Base-by-base conservation (phyloP, 1,140 invertebrate species). In the Hylaeus anthracinus region DNA sequence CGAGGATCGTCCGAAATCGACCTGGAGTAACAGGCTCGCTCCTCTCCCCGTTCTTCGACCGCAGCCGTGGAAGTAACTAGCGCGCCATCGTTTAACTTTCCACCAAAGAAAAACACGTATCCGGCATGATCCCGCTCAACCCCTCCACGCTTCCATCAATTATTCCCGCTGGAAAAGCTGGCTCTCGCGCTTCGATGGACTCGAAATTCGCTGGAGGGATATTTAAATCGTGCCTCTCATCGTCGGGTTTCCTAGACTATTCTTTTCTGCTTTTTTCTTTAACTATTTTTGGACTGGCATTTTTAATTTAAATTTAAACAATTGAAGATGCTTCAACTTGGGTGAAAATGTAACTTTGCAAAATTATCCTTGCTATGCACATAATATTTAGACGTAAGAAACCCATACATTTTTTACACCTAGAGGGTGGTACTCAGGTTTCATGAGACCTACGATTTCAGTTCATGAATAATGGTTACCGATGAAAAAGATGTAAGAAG, bases 41-140 rank as follows among this genome's bases (percentile, higher is more conserved):
- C 53, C 64, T 45, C 71, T 84, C 58, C 45, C 74, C 48, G 55
- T 72, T 73, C 43, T 53, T 67, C 45, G 67, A 10, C 43, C 58
- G 8, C 39, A 5, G 39, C 10, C 41, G n/a, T 26, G 37, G 5
- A 26, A 71, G 69, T 81, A 82, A 86, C 61, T 66, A 86, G 58
- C 61, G 10, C 51, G 43, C 48, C 55, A 61, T 64, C 58, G 56
- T 86, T 86, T 86, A 86, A 86, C 85, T 86, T 86, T 86, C 58
- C 51, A 10, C 53, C 26, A 14, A 86, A 86, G 85, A 86, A 86
- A 86, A 86, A 82, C 75, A 82, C 61, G 61, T 86, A 86, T 86
- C 80, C 71, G 39, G 8, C n/a, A 48, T 5, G 8, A 5, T 48
- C 51, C 58, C 15, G 51, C 10, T 43, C 9, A 3, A 4, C 12